A percentile compares a stretch with the other conserved stretches of the same genome.
Conservation (phyloP, 2,888 invertebrate species). For the Tachina grossa region DNA sequence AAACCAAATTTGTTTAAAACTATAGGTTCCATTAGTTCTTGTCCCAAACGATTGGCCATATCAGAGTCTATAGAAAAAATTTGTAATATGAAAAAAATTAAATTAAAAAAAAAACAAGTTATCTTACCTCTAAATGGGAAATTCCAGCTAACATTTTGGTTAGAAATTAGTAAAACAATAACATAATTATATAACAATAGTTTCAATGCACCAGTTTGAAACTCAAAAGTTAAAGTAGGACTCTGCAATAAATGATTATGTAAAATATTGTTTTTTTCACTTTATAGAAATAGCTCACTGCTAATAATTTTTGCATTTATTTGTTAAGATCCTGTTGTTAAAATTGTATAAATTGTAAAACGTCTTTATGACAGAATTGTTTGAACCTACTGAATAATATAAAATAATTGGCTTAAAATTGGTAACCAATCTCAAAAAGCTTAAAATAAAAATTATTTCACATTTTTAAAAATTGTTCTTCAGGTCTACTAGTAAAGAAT, state of each 20-base stretch:
- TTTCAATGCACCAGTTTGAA: constrained; percentile 72
- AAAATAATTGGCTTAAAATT: not conserved
- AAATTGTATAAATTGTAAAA: not conserved
- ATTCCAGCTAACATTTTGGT: constrained; percentile 73
- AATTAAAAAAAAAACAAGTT: not conserved
- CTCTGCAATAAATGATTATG: constrained; percentile 17
- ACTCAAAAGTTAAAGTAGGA: constrained; percentile 67
- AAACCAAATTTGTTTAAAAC: constrained; percentile 75
- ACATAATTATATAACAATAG: constrained; percentile 74
- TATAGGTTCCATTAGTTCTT: constrained; percentile 72
- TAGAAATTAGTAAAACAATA: constrained; percentile 73
- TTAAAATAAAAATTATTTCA: too few relatives aligned
- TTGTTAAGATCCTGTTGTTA: not conserved
- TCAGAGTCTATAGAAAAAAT: constrained; percentile 68
- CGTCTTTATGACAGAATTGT: constrained; percentile 1
- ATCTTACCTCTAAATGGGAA: constrained; percentile 73
- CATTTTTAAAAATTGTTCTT: too few relatives aligned
- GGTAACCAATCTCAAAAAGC: not conserved
- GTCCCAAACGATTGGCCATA: constrained; percentile 73
- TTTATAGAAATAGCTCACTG: constrained; percentile 46
- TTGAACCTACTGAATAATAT: constrained; percentile 35
- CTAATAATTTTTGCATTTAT: constrained; percentile 60
- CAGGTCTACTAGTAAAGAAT: too few relatives aligned
- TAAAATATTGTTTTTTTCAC: not conserved
- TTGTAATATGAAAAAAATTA: not conserved